Evolutionary conservation across 1,140 invertebrate genomes (phyloP).

Genomic region (Colletes gigas): DNA sequence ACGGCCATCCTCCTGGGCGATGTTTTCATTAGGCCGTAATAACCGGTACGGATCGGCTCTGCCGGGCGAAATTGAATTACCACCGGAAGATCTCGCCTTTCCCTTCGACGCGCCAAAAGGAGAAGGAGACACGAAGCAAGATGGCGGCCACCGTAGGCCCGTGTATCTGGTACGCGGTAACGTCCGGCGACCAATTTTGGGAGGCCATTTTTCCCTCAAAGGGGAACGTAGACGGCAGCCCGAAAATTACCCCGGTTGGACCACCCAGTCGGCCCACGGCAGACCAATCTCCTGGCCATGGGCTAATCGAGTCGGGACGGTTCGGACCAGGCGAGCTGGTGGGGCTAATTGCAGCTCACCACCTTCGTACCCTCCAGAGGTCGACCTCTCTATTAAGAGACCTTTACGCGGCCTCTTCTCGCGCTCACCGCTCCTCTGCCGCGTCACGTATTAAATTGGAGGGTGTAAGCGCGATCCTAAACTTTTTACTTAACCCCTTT

Average conservation of each 20-base stretch:
- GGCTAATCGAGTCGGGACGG: constrained; percentile 66
- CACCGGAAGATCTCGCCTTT: constrained; percentile 11
- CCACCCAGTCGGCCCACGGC: constrained; percentile 74
- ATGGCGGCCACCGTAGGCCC: constrained; percentile 8
- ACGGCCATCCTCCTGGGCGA: constrained; percentile 8
- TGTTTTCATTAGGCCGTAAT: constrained; percentile 61
- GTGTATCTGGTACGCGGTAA: constrained; percentile 41
- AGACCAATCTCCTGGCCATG: constrained; percentile 76
- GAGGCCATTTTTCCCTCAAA: constrained; percentile 71
- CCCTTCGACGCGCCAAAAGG: neutral
- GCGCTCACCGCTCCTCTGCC: constrained; percentile 45
- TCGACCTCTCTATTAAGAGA: constrained; percentile 70
- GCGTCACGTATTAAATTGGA: constrained; percentile 78
- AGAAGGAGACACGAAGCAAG: constrained; percentile 4
- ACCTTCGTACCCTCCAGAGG: constrained; percentile 61
- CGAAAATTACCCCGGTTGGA: constrained; percentile 76
- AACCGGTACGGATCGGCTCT: constrained; percentile 50
- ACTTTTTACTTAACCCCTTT: constrained; percentile 44
- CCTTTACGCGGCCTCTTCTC: constrained; percentile 61
- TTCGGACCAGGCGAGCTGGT: constrained; percentile 44
- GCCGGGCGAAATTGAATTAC: constrained; percentile 60
- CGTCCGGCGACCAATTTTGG: constrained; percentile 58
- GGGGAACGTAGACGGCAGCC: constrained; percentile 65
- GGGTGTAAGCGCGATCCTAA: constrained; percentile 58
- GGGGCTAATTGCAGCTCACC: constrained; percentile 75